Conservation (phyloP, 1,140 invertebrate genomes). For the Zaprionus inermis region DNA sequence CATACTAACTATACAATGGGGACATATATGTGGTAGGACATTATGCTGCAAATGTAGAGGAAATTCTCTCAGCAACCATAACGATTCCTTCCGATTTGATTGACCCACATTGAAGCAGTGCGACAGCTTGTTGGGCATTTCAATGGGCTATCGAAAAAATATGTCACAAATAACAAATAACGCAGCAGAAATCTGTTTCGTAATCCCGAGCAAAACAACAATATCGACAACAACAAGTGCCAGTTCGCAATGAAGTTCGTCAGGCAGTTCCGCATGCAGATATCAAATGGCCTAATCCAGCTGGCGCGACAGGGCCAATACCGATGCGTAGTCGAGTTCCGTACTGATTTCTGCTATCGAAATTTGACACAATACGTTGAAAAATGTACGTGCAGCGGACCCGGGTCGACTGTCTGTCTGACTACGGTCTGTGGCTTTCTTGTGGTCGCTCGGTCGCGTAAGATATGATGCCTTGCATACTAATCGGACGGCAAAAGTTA, state of each 20-base stretch:
- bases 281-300: conserved; percentile 42
- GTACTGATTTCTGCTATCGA: conserved; percentile 82
- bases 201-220: conserved; percentile 61
- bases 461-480: conserved; percentile 69
- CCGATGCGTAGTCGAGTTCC: conserved; percentile 67
- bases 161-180: conserved; percentile 50
- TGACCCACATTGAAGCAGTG: conserved; percentile 21
- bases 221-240: conserved; percentile 8
- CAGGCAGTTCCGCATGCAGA: conserved; percentile 57
- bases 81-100: conserved; percentile 7
- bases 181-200: conserved; percentile 60
- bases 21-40: neutral
- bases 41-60: neutral
- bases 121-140: conserved; percentile 13
- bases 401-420: conserved; percentile 1
- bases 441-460: conserved; percentile 61
- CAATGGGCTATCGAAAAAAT: conserved; percentile 18
- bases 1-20: neutral
- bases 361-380: conserved; percentile 79
- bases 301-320: conserved; percentile 53
- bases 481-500: conserved; percentile 68
- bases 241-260: conserved; percentile 36
- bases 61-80: neutral
- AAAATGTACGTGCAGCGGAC: conserved; percentile 69
- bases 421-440: conserved; percentile 68